Conservation (phyloP, 1,140 invertebrate species). For the Pseudomyrmex sp. region DNA sequence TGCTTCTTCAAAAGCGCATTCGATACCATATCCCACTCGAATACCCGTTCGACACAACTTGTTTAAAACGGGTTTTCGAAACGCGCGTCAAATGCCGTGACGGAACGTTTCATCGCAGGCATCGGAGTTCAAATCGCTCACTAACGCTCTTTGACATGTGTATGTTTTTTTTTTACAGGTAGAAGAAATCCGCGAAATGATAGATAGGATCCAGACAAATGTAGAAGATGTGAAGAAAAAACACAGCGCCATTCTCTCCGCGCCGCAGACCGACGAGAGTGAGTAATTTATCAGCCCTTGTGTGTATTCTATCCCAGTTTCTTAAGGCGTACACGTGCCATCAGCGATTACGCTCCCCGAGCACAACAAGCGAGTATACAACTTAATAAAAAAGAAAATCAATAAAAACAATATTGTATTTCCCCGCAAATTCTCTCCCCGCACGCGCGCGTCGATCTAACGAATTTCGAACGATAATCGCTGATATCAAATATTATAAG, state of each 20-base stretch:
- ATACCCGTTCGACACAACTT: not conserved
- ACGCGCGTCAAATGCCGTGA: not conserved
- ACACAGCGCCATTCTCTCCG: constrained; percentile 99
- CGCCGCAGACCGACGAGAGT: constrained; percentile 99
- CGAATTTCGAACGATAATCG: constrained; percentile 23
- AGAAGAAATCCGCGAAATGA: constrained; percentile 99
- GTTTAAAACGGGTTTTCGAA: not conserved
- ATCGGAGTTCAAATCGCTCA: not conserved
- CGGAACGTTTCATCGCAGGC: too few species aligned
- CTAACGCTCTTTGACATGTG: not conserved
- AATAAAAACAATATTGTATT: constrained; percentile 13
- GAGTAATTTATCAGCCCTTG: constrained; percentile 85
- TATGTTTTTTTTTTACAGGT: constrained; percentile 87
- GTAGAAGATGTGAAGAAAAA: constrained; percentile 99
- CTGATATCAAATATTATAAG: constrained; percentile 30
- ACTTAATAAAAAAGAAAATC: not conserved
- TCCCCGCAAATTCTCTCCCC: not conserved
- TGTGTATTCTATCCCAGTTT: not conserved
- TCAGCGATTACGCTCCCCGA: not conserved
- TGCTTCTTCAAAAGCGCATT: not conserved
- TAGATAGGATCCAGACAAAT: constrained; percentile 99
- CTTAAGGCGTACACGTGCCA: not conserved
- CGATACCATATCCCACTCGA: not conserved
- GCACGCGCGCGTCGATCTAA: too few species aligned
- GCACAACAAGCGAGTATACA: not conserved